Evolutionary conservation across 2,113 vertebrate genomes (phyloP).

Genomic region (Myiagra hebetior): DNA sequence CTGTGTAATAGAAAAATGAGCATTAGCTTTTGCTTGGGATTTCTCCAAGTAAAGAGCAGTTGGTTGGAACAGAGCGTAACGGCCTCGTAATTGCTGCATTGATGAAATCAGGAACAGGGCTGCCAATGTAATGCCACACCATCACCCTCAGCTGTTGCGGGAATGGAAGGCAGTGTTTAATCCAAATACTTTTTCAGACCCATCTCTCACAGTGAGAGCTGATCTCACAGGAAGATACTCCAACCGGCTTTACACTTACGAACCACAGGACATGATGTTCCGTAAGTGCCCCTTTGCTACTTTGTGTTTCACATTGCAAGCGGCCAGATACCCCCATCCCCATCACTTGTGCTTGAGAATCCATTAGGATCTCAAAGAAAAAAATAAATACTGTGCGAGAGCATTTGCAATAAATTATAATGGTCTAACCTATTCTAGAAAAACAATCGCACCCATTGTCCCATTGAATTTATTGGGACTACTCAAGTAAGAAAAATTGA

Average conservation of each 20-base stretch:
- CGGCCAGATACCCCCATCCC: neutral
- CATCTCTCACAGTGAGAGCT: conserved; percentile 89
- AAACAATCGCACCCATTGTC: neutral
- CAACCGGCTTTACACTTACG: conserved; percentile 88
- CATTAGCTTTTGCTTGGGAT: neutral
- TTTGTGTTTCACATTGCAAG: neutral
- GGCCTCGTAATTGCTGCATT: accelerated
- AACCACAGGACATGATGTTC: conserved; percentile 78
- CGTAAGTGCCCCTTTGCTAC: conserved; percentile 72
- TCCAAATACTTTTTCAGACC: conserved; percentile 75
- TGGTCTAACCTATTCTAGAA: neutral
- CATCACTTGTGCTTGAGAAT: neutral
- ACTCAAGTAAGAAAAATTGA: neutral
- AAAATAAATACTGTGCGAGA: neutral
- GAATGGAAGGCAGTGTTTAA: neutral
- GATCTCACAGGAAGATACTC: conserved; percentile 86
- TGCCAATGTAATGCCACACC: neutral
- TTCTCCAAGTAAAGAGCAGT: neutral
- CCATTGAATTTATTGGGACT: neutral
- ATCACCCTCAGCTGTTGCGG: neutral
- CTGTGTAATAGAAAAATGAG: neutral
- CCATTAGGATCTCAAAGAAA: neutral
- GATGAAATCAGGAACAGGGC: neutral
- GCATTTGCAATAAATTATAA: neutral
- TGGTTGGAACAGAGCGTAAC: neutral